phyloP scores from a whole-genome alignment of 2,888 invertebrate species.

The Xanthorhoe designata region DNA sequence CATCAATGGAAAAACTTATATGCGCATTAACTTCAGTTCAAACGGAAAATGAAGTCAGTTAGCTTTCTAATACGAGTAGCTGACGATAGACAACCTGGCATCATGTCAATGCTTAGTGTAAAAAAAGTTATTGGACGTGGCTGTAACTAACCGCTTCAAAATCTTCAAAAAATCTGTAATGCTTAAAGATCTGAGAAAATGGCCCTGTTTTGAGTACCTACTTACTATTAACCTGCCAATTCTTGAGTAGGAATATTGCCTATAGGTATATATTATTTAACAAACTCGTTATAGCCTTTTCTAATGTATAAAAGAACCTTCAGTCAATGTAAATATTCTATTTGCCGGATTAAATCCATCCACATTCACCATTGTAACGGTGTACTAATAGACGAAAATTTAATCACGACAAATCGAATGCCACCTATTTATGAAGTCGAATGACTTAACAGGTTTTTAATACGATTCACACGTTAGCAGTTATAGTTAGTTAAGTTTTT shows the following conservation, averaged over 20 bases:
- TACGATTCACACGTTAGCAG: conserved; percentile 85
- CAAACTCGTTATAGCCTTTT: neutral
- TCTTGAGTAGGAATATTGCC: neutral
- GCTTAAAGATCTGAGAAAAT: too few species aligned
- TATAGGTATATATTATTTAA: neutral
- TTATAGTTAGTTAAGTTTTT: conserved; percentile 85
- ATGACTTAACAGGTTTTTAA: conserved; percentile 85
- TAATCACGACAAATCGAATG: conserved; percentile 85
- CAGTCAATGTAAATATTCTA: conserved; percentile 62
- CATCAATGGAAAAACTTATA: too few species aligned
- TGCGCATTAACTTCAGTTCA: too few species aligned
- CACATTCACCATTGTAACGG: conserved; percentile 77
- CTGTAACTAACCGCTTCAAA: too few species aligned
- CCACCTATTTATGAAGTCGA: conserved; percentile 84
- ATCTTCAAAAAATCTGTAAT: too few species aligned
- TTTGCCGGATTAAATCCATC: conserved; percentile 78
- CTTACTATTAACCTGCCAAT: too few species aligned
- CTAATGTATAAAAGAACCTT: neutral
- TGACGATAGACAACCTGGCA: too few species aligned
- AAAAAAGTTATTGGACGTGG: too few species aligned
- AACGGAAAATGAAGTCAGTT: too few species aligned
- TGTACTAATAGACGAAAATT: conserved; percentile 81
- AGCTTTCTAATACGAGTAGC: too few species aligned
- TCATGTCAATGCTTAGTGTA: too few species aligned
- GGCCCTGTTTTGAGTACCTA: too few species aligned